phyloP scores from a whole-genome alignment of 2,888 invertebrate genomes.

The Mythimna lalbum region DNA sequence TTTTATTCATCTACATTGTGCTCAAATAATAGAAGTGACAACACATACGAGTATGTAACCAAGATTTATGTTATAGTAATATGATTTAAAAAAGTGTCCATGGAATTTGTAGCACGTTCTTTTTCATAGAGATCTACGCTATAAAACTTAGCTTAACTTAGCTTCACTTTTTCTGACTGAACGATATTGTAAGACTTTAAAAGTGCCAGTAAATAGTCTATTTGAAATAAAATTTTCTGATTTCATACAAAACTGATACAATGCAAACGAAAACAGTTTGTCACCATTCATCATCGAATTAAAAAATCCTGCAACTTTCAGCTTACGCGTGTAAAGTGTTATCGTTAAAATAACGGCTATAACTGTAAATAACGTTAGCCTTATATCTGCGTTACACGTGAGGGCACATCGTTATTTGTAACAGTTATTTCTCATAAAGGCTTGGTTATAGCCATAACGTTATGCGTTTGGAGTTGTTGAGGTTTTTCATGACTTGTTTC shows the following conservation, averaged over 20 bases:
- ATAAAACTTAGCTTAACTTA: no score
- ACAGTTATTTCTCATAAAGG: slow-evolving; percentile 56
- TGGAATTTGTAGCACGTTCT: no score
- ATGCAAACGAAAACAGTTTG: slow-evolving; percentile 14
- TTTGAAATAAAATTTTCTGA: no score
- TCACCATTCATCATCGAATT: slow-evolving; percentile 14
- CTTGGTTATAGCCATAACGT: slow-evolving; percentile 30
- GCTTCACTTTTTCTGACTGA: no score
- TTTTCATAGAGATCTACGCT: no score
- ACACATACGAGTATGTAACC: no score
- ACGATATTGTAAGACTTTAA: no score
- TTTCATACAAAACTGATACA: background rate
- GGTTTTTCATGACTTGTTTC: background rate
- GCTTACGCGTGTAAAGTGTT: slow-evolving; percentile 54
- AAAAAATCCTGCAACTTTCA: slow-evolving; percentile 38
- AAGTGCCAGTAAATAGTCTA: no score
- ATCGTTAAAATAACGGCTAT: slow-evolving; percentile 63
- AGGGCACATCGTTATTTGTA: slow-evolving; percentile 62
- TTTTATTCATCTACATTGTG: no score
- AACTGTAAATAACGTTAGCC: slow-evolving; percentile 60
- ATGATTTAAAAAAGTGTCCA: no score
- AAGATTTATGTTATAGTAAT: no score
- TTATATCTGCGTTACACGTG: slow-evolving; percentile 65
- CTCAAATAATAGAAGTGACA: no score
- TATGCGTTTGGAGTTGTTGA: slow-evolving; percentile 26